Conservation (phyloP, 2,113 vertebrate species). For the Leptosomus discolor region DNA sequence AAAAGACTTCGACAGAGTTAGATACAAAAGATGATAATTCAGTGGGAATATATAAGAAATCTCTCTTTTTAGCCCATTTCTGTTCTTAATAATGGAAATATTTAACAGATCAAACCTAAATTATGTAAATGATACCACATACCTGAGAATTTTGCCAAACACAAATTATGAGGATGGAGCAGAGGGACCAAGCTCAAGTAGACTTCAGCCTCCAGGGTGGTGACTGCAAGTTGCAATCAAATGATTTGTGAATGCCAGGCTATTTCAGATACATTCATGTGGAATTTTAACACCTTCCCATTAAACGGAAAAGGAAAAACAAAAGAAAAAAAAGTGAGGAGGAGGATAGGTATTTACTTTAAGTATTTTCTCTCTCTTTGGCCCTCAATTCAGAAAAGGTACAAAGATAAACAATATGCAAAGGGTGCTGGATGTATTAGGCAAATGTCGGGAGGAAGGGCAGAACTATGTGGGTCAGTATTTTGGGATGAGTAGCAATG, state of each 20-base stretch:
- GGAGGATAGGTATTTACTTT: background rate
- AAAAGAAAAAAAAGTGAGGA: background rate
- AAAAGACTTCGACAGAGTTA: background rate
- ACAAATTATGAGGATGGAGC: background rate
- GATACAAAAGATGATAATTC: background rate
- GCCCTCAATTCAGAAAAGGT: background rate
- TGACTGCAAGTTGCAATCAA: background rate
- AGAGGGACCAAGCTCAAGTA: background rate
- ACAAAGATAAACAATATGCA: background rate
- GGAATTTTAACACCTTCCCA: background rate
- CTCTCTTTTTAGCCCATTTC: background rate
- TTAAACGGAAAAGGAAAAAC: background rate
- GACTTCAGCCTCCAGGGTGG: background rate
- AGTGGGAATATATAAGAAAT: background rate
- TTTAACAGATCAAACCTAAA: background rate
- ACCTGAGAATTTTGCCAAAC: background rate
- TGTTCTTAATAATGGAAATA: background rate
- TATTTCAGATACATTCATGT: background rate
- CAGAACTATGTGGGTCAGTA: background rate
- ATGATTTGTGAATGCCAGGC: background rate
- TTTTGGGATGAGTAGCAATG: background rate
- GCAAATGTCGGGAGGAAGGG: background rate
- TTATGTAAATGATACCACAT: background rate
- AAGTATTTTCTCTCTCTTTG: background rate
- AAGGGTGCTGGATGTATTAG: background rate